Percentiles rank a stretch among this genome's conserved stretches.
Conservation (phyloP, 2,797 vertebrate species). For the Kryptolebias ocellatus region DNA sequence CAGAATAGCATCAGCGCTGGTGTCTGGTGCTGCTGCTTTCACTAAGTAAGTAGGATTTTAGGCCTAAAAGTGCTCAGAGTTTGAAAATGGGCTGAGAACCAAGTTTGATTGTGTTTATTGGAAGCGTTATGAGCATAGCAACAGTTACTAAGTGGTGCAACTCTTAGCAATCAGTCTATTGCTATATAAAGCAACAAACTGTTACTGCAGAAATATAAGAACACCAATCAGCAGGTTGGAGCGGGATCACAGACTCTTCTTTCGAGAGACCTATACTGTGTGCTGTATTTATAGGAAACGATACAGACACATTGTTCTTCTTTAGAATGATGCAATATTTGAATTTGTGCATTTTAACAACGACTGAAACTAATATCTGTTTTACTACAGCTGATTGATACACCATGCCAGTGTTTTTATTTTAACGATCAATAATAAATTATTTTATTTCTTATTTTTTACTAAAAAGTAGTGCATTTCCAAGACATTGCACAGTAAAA, state of each 20-base stretch:
- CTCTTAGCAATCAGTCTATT: not conserved
- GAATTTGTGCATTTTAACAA: too few species aligned
- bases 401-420: too few species aligned
- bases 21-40: not conserved
- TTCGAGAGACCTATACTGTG: too few species aligned
- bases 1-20: not conserved
- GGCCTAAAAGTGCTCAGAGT: not conserved
- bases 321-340: too few species aligned
- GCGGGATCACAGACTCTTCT: not conserved
- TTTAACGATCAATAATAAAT: too few species aligned
- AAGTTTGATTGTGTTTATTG: not conserved
- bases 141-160: not conserved
- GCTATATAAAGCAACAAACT: not conserved
- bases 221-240: not conserved
- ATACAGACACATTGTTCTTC: too few species aligned
- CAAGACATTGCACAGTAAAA: too few species aligned
- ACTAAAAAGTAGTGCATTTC: too few species aligned
- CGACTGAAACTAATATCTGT: too few species aligned
- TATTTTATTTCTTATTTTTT: too few species aligned
- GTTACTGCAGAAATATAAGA: not conserved
- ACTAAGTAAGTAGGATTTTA: not conserved
- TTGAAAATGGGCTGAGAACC: not conserved
- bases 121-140: not conserved
- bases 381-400: too few species aligned
- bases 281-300: not conserved